Evolutionary conservation across 2,888 invertebrate species (phyloP).

Genomic region (Lissonota sp.): DNA sequence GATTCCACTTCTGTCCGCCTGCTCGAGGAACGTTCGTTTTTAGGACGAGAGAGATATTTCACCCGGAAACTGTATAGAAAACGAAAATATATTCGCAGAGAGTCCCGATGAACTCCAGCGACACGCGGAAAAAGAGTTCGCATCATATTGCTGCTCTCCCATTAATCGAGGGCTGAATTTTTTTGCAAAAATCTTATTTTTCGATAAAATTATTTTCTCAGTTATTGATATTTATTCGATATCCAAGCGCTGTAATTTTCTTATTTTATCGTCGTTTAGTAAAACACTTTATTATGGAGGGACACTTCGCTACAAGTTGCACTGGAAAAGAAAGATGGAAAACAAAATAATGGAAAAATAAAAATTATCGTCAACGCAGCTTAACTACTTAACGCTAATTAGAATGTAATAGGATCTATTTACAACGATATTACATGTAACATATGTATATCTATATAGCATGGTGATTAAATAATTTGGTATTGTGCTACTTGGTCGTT

Average conservation of each 20-base stretch:
- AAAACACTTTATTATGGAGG: too few species aligned
- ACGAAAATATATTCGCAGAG: not conserved
- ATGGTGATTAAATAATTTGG: constrained; percentile 60
- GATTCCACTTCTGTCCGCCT: constrained; percentile 68
- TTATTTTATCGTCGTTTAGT: too few species aligned
- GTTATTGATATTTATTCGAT: too few species aligned
- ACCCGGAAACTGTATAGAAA: constrained; percentile 54
- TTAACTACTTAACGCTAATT: constrained; percentile 43
- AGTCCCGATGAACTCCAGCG: not conserved
- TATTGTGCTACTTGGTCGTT: constrained; percentile 54
- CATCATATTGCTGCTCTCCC: constrained; percentile 72
- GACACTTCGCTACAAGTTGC: too few species aligned
- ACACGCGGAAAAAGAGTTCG: constrained; percentile 56
- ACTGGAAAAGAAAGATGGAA: too few species aligned
- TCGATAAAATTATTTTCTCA: constrained; percentile 66
- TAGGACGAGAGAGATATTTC: constrained; percentile 69
- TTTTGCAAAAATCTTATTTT: constrained; percentile 76
- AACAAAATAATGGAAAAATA: constrained; percentile 27
- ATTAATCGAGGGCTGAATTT: constrained; percentile 72
- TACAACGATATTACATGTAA: constrained; percentile 50
- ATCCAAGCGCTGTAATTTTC: too few species aligned
- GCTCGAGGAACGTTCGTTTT: constrained; percentile 68
- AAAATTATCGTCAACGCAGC: constrained; percentile 26
- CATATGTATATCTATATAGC: constrained; percentile 15
- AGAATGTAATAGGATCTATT: constrained; percentile 51